Percentiles rank a stretch among this genome's conserved stretches.
Conservation (phyloP, 2,113 vertebrate genomes). For the Orycteropus afer region DNA sequence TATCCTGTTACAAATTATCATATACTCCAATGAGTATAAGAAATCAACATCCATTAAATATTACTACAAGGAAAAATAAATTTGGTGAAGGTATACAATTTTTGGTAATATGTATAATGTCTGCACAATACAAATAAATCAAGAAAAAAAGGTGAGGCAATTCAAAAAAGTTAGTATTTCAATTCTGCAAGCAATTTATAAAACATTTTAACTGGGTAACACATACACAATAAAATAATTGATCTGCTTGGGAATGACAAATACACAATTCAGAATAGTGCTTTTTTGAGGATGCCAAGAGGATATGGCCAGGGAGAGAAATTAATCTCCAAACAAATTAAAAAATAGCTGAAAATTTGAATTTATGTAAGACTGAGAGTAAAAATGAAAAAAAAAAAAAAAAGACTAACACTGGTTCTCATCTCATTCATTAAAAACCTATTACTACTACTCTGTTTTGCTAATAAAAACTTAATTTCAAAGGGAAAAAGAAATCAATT, state of each 20-base stretch:
- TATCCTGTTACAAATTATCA: background rate
- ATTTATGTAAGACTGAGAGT: background rate
- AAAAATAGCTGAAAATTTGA: background rate
- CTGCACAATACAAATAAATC: background rate
- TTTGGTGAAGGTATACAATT: background rate
- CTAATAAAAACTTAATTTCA: background rate
- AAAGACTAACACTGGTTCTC: background rate
- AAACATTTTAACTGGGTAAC: background rate
- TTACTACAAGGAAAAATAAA: background rate
- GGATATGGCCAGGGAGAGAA: background rate
- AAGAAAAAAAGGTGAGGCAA: background rate
- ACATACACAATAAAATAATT: background rate
- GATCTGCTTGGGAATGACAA: background rate
- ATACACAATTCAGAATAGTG: background rate
- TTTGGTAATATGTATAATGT: background rate
- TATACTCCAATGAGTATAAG: background rate
- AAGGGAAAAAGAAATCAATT: background rate
- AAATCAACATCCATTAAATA: constrained; percentile 24
- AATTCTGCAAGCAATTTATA: background rate
- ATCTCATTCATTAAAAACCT: background rate
- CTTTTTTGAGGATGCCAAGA: background rate
- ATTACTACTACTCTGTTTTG: background rate
- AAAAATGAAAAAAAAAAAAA: background rate
- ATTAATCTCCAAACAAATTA: background rate
- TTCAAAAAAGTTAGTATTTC: background rate